These are phyloP conservation scores for Microtus ochrogaster DNA, from an alignment of 2,113 vertebrate species.

Conservation along the genomic window DNA sequence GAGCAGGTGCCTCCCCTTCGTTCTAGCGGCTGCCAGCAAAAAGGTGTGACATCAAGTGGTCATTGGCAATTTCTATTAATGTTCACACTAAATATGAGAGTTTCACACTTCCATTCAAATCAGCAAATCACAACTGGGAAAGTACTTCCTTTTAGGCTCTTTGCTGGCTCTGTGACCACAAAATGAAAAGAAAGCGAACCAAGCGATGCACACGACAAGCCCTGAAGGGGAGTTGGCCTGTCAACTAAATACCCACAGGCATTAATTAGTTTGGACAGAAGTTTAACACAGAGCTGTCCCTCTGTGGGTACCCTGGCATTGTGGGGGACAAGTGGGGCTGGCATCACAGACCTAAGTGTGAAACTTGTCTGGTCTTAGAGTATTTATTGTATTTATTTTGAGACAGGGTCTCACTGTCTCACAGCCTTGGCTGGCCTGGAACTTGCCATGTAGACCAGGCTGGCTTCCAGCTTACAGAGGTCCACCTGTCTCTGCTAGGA, in stretches of 20 bases:
- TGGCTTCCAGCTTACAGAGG: background rate
- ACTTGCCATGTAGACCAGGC: background rate
- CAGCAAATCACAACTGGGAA: background rate
- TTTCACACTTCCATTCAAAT: conserved; percentile 37
- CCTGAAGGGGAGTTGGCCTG: background rate
- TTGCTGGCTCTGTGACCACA: background rate
- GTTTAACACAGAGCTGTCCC: background rate
- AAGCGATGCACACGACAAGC: background rate
- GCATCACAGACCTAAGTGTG: background rate
- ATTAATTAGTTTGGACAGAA: background rate
- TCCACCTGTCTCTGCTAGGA: background rate
- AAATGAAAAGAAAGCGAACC: conserved; percentile 12
- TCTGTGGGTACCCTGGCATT: background rate
- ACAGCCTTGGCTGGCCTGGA: background rate
- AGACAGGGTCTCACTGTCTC: background rate
- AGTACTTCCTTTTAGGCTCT: conserved; percentile 26
- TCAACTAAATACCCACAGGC: background rate
- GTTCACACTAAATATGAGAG: background rate
- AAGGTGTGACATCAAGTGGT: background rate
- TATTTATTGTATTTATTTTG: background rate
- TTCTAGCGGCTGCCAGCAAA: background rate
- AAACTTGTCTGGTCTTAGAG: background rate
- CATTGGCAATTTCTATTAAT: conserved; percentile 13
- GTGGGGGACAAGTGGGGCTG: background rate
- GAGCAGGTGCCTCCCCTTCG: conserved; percentile 6